phyloP scores from a whole-genome alignment of 1,140 invertebrate species.

The Vollenhovia emeryi region DNA sequence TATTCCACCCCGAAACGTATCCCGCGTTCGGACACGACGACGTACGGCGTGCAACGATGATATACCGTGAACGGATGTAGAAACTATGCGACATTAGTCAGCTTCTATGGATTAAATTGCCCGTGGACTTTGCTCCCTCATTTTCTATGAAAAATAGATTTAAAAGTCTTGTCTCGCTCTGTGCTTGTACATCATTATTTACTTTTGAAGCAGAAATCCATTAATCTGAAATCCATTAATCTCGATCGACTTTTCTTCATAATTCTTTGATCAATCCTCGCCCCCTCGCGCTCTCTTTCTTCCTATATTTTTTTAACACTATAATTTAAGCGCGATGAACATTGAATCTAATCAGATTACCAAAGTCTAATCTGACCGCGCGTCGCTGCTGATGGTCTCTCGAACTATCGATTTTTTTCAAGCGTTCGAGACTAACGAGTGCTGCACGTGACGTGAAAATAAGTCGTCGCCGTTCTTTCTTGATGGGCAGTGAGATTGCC shows the following conservation, averaged over 20 bases:
- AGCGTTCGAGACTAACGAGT: conserved; percentile 62
- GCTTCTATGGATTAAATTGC: conserved; percentile 8
- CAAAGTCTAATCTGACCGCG: not conserved
- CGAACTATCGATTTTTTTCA: conserved; percentile 58
- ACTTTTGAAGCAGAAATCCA: not conserved
- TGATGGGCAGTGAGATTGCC: conserved; percentile 40
- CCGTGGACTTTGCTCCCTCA: not conserved
- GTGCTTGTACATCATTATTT: not conserved
- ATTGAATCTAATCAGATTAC: conserved; percentile 13
- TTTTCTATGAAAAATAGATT: not conserved
- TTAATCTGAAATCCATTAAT: too few relatives aligned
- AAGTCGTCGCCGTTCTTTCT: conserved; percentile 47
- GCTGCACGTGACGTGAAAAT: conserved; percentile 69
- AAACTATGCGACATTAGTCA: conserved; percentile 42
- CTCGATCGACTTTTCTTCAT: not conserved
- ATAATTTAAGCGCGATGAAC: not conserved
- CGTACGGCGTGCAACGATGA: conserved; percentile 4
- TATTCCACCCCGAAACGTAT: conserved; percentile 44
- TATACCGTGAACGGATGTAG: conserved; percentile 38
- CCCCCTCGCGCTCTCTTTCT: not conserved
- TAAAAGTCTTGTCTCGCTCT: not conserved
- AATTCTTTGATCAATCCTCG: not conserved
- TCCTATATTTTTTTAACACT: not conserved
- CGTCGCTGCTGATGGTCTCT: not conserved
- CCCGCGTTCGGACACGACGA: conserved; percentile 38